Conservation (phyloP, 2,113 vertebrate genomes). For the Oreotrochilus melanogaster region DNA sequence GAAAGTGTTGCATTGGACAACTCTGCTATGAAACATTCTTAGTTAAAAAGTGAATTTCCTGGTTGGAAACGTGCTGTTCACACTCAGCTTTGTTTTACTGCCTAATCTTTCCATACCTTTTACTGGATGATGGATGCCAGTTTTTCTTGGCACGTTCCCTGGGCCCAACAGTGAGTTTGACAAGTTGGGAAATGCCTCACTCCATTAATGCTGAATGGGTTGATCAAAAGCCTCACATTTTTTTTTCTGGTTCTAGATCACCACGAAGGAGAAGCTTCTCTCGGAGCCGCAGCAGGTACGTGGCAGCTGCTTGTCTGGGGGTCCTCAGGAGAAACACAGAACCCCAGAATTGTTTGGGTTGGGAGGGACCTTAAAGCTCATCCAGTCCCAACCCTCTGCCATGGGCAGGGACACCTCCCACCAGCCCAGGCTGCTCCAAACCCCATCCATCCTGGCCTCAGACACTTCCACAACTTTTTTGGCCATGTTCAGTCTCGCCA, state of each 20-base stretch:
- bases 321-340: too few species aligned
- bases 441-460: too few species aligned
- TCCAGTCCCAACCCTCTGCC: too few species aligned
- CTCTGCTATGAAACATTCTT: slow-evolving; percentile 81
- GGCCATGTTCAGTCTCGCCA: too few species aligned
- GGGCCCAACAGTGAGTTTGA: slow-evolving; percentile 85
- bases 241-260: slow-evolving; percentile 88
- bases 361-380: too few species aligned
- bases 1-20: slow-evolving; percentile 82
- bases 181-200: slow-evolving; percentile 85
- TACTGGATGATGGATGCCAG: slow-evolving; percentile 84
- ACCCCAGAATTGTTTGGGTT: too few species aligned
- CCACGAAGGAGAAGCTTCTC: slow-evolving; percentile 97
- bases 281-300: slow-evolving; percentile 96
- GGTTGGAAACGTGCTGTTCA: slow-evolving; percentile 83
- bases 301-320: neutral
- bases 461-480: too few species aligned
- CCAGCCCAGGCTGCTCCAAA: too few species aligned
- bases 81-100: slow-evolving; percentile 81
- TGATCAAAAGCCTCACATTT: slow-evolving; percentile 73
- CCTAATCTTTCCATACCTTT: slow-evolving; percentile 81
- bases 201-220: slow-evolving; percentile 43
- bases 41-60: slow-evolving; percentile 80
- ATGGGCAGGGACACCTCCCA: too few species aligned
- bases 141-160: slow-evolving; percentile 83